phyloP scores from a whole-genome alignment of 2,888 invertebrate species.

The Lucinisca nassula region DNA sequence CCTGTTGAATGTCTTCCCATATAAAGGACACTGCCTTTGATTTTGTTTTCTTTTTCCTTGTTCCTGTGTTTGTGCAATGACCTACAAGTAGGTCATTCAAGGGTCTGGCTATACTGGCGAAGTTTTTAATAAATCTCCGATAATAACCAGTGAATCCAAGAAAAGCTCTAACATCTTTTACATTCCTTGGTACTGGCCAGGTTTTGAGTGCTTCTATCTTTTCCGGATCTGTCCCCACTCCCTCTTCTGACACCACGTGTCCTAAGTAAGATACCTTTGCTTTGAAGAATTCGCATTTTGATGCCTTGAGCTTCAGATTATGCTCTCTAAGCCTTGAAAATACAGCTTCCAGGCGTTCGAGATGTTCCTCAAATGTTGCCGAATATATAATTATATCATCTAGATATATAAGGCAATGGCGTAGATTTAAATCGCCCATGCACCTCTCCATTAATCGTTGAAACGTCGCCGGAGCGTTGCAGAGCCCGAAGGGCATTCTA shows the following conservation, averaged over 20 bases:
- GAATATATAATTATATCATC: no score
- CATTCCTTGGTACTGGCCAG: constrained; percentile 17
- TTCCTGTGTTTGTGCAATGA: neutral
- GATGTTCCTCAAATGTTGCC: neutral
- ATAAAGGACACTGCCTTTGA: no score
- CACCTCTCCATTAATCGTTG: neutral
- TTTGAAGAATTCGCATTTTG: constrained; percentile 17
- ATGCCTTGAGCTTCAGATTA: constrained; percentile 24
- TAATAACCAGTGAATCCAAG: constrained; percentile 23
- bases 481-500: constrained; percentile 53
- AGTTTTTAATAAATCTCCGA: no score
- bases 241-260: neutral
- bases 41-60: no score
- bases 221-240: neutral
- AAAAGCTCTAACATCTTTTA: constrained; percentile 17
- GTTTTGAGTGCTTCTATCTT: constrained; percentile 8
- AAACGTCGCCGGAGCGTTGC: no score
- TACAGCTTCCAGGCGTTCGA: constrained; percentile 8
- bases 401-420: constrained; percentile 12
- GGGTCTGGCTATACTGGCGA: neutral
- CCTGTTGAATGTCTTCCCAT: no score
- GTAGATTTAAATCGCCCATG: constrained; percentile 20
- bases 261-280: constrained; percentile 1
- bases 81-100: neutral
- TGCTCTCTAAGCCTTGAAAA: neutral